Percentiles rank a stretch among this genome's conserved stretches.
Evolutionary conservation across 35 echinoderm and acorn worm genomes (phyloP).

Genomic region (Patiria miniata): DNA sequence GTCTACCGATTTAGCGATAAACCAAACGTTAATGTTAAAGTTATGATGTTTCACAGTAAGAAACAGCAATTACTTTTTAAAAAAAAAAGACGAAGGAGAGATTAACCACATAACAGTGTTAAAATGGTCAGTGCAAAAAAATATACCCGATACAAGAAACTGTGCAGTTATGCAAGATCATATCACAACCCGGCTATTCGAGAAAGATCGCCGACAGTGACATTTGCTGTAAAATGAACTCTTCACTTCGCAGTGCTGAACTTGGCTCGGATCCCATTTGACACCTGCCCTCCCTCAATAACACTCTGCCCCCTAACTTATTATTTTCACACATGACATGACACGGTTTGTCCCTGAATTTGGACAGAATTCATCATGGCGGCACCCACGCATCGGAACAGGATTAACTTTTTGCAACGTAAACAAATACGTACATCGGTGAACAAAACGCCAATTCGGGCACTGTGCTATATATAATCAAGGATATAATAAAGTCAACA

Average conservation of each 20-base stretch:
- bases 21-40: too few species aligned
- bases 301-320: neutral
- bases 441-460: neutral
- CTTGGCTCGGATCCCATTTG: neutral
- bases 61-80: too few species aligned
- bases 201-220: too few species aligned
- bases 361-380: slow-evolving; percentile 11
- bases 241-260: neutral
- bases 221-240: too few species aligned
- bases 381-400: slow-evolving; percentile 17
- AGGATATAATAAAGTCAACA: neutral
- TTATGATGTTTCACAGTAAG: too few species aligned
- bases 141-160: too few species aligned
- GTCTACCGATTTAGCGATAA: too few species aligned
- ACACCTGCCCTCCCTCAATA: slow-evolving; percentile 7
- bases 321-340: slow-evolving; percentile 5
- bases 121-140: too few species aligned
- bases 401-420: slow-evolving; percentile 18
- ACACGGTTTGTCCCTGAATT: slow-evolving; percentile 21
- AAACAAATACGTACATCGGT: slow-evolving; percentile 16
- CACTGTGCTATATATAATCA: neutral
- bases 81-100: too few species aligned
- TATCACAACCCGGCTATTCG: too few species aligned
- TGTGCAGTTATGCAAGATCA: too few species aligned
- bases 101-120: too few species aligned